Evolutionary conservation across 2,797 vertebrate species (phyloP).

Genomic region (Uromys caudimaculatus): DNA sequence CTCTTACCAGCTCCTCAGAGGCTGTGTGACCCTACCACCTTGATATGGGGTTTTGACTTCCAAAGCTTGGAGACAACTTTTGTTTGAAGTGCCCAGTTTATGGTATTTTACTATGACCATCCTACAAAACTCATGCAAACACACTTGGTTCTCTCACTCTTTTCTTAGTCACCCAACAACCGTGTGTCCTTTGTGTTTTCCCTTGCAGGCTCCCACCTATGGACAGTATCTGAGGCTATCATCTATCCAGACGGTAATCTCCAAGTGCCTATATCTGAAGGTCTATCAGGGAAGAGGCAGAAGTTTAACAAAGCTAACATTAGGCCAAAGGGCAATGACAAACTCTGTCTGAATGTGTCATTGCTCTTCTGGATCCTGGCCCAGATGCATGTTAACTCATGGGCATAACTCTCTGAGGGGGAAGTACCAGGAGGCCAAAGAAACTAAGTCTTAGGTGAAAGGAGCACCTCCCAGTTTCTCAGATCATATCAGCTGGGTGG

Average conservation of each 20-base stretch:
- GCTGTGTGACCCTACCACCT: not conserved
- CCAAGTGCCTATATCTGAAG: not conserved
- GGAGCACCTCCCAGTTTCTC: not conserved
- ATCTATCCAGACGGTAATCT: not conserved
- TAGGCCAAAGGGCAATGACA: not conserved
- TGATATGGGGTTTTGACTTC: conserved; percentile 2
- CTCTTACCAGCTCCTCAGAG: not conserved
- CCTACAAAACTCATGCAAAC: not conserved
- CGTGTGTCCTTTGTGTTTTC: not conserved
- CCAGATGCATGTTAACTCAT: not conserved
- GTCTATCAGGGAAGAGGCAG: conserved; percentile 25
- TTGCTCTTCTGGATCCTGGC: not conserved
- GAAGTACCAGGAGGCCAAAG: not conserved
- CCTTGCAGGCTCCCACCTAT: not conserved
- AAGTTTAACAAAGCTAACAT: not conserved
- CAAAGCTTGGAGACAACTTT: not conserved
- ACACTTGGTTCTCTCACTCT: not conserved
- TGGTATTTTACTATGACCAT: not conserved
- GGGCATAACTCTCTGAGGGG: not conserved
- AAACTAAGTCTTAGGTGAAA: not conserved
- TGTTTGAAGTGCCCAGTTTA: not conserved
- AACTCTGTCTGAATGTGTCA: not conserved
- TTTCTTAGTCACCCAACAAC: not conserved
- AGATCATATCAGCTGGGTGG: not conserved
- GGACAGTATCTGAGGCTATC: not conserved